A percentile compares a stretch with the other conserved stretches of the same genome.
Evolutionary conservation across 2,797 vertebrate genomes (phyloP).

Genomic region (Champsocephalus gunnari): DNA sequence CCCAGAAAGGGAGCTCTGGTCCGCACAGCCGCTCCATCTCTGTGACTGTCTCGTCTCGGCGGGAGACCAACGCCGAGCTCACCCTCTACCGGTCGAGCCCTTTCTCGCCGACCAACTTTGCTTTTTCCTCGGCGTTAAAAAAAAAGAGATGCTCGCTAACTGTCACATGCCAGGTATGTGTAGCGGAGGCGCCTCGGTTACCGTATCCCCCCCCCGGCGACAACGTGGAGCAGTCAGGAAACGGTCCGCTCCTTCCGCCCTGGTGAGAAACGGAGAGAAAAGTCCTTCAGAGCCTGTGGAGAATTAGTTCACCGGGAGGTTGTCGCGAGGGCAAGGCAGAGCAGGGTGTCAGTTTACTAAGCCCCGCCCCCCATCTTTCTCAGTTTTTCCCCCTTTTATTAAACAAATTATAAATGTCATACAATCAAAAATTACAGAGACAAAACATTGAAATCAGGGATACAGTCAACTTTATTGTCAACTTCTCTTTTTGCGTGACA

Average conservation of each 20-base stretch:
- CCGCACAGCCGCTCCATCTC: constrained; percentile 84
- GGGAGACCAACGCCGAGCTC: constrained; percentile 36
- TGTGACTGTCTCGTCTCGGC: constrained; percentile 20
- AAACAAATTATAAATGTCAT: no score
- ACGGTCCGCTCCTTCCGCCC: constrained; percentile 47
- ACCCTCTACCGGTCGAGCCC: constrained; percentile 50
- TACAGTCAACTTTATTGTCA: no score
- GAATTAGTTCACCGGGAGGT: constrained; percentile 34
- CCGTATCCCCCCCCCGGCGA: no score
- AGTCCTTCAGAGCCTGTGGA: constrained; percentile 41
- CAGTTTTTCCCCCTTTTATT: neutral
- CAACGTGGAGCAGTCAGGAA: constrained; percentile 16
- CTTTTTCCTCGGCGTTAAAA: neutral
- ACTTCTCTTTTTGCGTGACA: no score
- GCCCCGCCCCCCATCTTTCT: constrained; percentile 42
- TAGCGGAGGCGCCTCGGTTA: constrained; percentile 4
- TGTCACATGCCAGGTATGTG: constrained; percentile 55
- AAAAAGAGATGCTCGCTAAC: constrained; percentile 11
- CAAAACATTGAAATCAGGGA: no score
- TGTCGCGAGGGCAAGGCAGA: constrained; percentile 34
- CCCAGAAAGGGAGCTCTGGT: constrained; percentile 81
- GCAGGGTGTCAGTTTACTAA: constrained; percentile 34
- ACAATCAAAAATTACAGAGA: no score
- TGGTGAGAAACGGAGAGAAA: constrained; percentile 5
- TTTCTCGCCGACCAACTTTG: constrained; percentile 35